Evolutionary conservation across 2,113 vertebrate genomes (phyloP).

Genomic region (Myrmophylax atrothorax): DNA sequence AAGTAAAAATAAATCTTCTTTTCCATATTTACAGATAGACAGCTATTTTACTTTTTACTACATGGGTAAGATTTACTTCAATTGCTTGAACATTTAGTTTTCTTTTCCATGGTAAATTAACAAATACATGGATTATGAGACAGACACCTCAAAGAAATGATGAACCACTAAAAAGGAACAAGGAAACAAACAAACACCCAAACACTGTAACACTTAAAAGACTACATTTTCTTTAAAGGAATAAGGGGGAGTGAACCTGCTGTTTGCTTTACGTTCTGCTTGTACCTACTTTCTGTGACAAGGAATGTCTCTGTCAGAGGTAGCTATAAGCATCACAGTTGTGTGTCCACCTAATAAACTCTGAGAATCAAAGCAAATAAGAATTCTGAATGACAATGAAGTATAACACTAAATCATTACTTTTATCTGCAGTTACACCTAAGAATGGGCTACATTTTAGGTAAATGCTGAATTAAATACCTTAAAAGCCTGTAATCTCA

Average conservation of each 20-base stretch:
- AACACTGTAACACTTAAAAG: neutral
- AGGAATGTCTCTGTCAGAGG: neutral
- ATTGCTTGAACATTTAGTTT: neutral
- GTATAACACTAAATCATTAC: neutral
- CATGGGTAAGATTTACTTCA: neutral
- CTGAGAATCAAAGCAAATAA: neutral
- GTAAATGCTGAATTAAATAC: constrained; percentile 7
- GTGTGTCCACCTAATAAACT: neutral
- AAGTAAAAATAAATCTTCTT: neutral
- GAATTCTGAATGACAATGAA: neutral
- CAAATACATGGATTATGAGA: neutral
- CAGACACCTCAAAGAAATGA: neutral
- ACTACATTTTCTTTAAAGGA: neutral
- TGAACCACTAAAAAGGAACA: neutral
- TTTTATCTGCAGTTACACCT: neutral
- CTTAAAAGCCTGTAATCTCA: neutral
- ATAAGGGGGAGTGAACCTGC: neutral
- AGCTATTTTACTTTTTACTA: neutral
- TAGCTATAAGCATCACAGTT: neutral
- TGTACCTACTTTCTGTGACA: neutral
- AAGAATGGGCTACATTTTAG: neutral
- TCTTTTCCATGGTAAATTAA: neutral
- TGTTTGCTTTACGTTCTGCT: neutral
- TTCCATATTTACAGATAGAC: neutral
- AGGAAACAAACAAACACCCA: neutral